Evolutionary conservation across 2,113 vertebrate species (phyloP).

Genomic region (Pteruthius melanotis): DNA sequence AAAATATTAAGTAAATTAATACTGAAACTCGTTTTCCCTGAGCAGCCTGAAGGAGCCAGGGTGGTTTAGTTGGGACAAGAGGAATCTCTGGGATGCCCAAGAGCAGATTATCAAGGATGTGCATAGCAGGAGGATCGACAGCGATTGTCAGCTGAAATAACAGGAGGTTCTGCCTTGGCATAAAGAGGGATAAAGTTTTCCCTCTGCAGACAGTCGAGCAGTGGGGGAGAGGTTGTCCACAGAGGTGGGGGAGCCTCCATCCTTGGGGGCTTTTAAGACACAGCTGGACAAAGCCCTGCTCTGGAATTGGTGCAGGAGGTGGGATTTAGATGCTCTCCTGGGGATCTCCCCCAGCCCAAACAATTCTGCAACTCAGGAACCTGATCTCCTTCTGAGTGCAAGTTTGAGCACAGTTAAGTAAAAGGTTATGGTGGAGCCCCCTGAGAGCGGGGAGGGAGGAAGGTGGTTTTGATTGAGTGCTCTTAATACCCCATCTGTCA

Average conservation of each 20-base stretch:
- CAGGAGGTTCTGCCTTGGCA: background rate
- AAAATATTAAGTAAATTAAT: background rate
- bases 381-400: slow-evolving; percentile 8
- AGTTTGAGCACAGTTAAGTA: slow-evolving; percentile 25
- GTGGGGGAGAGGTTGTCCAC: background rate
- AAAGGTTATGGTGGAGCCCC: slow-evolving; percentile 41
- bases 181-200: background rate
- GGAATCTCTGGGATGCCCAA: background rate
- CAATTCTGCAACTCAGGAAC: background rate
- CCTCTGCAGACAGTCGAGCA: background rate
- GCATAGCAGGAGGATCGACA: background rate
- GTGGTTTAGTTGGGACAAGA: background rate
- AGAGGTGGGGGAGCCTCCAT: background rate
- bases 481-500: slow-evolving; percentile 60
- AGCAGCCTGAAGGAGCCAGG: background rate
- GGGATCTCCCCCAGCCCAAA: background rate
- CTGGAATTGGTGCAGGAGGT: background rate
- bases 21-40: background rate
- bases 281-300: background rate
- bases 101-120: background rate
- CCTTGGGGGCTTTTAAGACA: background rate
- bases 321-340: slow-evolving; percentile 33
- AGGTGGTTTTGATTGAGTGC: slow-evolving; percentile 51
- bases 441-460: slow-evolving; percentile 2
- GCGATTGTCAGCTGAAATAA: background rate